Base-by-base conservation (phyloP, 2,888 invertebrate species). In the Morpho achilles region DNA sequence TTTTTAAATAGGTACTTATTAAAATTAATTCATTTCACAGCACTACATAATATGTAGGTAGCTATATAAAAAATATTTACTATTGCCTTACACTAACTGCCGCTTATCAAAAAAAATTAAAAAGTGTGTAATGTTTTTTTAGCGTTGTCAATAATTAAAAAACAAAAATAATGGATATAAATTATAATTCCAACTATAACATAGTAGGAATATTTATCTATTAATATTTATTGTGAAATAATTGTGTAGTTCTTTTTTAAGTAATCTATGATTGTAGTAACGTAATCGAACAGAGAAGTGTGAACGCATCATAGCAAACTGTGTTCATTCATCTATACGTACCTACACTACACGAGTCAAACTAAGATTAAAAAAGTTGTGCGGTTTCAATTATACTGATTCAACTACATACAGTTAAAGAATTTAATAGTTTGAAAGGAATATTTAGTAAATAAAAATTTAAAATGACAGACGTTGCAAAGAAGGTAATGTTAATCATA, bases 401-500 rank as follows among this genome's bases (percentile, higher is more conserved):
- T 58, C 51, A 55, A 53, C 56, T 54, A 51, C 16, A 50, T n/a
- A 53, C 8, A 50, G 43, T 39, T 40, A 44, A 43, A 51, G 44
- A 59, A 53, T 54, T 54, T n/a, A 55, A 52, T 63, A 56, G 46
- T 56, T 22, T 58, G 56, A 50, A 54, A 53, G 40, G 48, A 56
- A 50, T 32, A 59, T 52, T 16, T 54, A 50, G 53, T 56, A 39
- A 54, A 51, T 46, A 48, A 23, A 48, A 22, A 16, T 67, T 61
- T 67, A 87, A 69, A 79, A 89, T 90, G 89, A 79, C 86, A 77
- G 87, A 88, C 80, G 81, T 87, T 64, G 80, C 84, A 64, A 85
- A 83, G 79, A 88, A 90, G 88, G 89, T 89, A 85, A 82, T 76
- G 58, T 53, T 60, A 49, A 59, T 53, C 46, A n/a, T 59, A 23